These are phyloP conservation scores for Epirrita christyi DNA, from an alignment of 2,888 invertebrate species.

Conservation along the genomic window DNA sequence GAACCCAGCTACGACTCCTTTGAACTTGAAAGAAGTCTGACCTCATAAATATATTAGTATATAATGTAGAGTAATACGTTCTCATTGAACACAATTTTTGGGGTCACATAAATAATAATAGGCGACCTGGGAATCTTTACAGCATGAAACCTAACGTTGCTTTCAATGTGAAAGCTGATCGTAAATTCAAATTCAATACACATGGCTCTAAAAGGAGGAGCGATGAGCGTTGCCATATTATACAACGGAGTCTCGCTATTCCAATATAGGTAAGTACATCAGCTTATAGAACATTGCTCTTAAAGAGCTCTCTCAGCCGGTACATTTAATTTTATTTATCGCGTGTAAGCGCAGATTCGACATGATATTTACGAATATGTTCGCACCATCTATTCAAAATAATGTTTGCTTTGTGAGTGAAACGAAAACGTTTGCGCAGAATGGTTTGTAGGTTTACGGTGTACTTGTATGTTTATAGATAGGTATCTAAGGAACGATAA, in stretches of 20 bases:
- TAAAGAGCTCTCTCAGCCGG: conserved; percentile 28
- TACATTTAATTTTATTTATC: conserved; percentile 28
- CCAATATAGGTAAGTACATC: conserved; percentile 29
- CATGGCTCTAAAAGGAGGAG: conserved; percentile 46
- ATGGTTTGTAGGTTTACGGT: conserved; percentile 4
- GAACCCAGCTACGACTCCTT: conserved; percentile 32
- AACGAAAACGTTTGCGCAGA: conserved; percentile 8
- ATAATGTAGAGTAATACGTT: conserved; percentile 27
- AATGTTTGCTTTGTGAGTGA: conserved; percentile 10
- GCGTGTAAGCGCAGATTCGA: conserved; percentile 16
- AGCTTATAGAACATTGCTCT: conserved; percentile 20
- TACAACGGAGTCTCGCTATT: conserved; percentile 49
- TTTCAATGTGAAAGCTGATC: conserved; percentile 47
- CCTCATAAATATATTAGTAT: conserved; percentile 36
- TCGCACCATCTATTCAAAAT: conserved; percentile 22
- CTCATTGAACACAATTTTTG: conserved; percentile 30
- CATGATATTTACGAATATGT: conserved; percentile 25
- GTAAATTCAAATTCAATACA: conserved; percentile 57
- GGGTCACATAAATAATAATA: conserved; percentile 40
- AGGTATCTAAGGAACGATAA: background rate
- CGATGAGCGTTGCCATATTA: conserved; percentile 47
- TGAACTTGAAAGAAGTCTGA: conserved; percentile 42
- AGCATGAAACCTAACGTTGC: conserved; percentile 45
- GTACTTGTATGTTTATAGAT: background rate
- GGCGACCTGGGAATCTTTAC: conserved; percentile 35